Conservation (phyloP, 2,888 invertebrate species). For the Protonemura montana region DNA sequence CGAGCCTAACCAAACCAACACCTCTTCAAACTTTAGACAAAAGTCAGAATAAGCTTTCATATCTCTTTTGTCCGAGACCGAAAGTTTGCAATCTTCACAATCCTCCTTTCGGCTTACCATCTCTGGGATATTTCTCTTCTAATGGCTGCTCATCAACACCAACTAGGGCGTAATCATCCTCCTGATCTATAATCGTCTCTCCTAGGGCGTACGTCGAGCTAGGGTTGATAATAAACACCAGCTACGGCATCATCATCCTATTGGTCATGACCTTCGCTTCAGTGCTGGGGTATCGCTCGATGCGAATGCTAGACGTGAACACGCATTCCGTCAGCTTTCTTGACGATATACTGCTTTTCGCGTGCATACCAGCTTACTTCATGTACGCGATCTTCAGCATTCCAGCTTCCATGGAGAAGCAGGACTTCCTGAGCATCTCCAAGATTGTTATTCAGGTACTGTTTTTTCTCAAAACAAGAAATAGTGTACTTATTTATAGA, state of each 20-base stretch:
- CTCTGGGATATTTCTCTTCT: no score
- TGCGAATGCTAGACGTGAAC: slow-evolving; percentile 71
- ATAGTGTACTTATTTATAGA: no score
- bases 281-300: slow-evolving; percentile 69
- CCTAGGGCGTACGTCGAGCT: slow-evolving; percentile 61
- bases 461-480: neutral
- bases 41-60: no score
- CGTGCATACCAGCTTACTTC: slow-evolving; percentile 78
- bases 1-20: no score
- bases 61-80: no score
- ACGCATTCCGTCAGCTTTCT: slow-evolving; percentile 69
- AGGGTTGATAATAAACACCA: slow-evolving; percentile 63
- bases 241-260: slow-evolving; percentile 65
- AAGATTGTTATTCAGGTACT: slow-evolving; percentile 66
- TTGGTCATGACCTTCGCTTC: slow-evolving; percentile 66
- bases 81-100: no score
- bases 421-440: slow-evolving; percentile 62
- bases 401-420: slow-evolving; percentile 68
- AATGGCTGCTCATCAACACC: no score
- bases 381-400: slow-evolving; percentile 74
- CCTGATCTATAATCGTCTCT: neutral
- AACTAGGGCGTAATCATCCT: no score
- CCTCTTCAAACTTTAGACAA: no score
- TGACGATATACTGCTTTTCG: slow-evolving; percentile 74
- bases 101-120: no score